phyloP scores from a whole-genome alignment of 2,888 invertebrate genomes.

The Cyclophora albipunctata region DNA sequence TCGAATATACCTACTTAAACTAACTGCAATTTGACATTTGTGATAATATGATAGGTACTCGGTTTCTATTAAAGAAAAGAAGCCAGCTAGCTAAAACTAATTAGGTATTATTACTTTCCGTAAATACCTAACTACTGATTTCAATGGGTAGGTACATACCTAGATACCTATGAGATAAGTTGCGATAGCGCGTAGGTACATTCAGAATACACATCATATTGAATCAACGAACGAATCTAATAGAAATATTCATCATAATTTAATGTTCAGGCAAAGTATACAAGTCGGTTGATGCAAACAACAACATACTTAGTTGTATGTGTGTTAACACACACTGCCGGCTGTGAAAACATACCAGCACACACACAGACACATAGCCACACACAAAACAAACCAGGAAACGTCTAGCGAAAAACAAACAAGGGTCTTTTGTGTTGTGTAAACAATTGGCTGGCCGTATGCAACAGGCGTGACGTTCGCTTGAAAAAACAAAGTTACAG shows the following conservation, averaged over 20 bases:
- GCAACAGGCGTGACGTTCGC: slow-evolving; percentile 70
- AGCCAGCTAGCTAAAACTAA: too few species aligned
- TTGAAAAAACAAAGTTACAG: slow-evolving; percentile 50
- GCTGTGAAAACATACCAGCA: slow-evolving; percentile 64
- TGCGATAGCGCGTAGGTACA: too few species aligned
- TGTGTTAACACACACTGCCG: slow-evolving; percentile 58
- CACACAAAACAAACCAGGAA: slow-evolving; percentile 76
- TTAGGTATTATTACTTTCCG: too few species aligned
- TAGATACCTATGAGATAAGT: too few species aligned
- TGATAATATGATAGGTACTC: too few species aligned
- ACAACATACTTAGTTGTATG: slow-evolving; percentile 59
- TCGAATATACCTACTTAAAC: too few species aligned
- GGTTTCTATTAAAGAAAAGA: too few species aligned
- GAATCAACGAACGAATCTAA: not conserved
- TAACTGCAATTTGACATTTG: too few species aligned
- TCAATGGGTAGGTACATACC: too few species aligned
- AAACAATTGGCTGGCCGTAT: slow-evolving; percentile 69
- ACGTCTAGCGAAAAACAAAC: slow-evolving; percentile 76
- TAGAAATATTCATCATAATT: slow-evolving; percentile 24
- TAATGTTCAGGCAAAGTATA: slow-evolving; percentile 42
- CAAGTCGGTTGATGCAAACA: slow-evolving; percentile 55
- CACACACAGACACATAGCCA: slow-evolving; percentile 39
- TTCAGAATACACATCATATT: too few species aligned
- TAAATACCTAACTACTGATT: too few species aligned
- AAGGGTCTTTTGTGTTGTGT: slow-evolving; percentile 75